Evolutionary conservation across 2,797 vertebrate species (phyloP), one percentile per base, ranked within the genome.

Genomic region (Cephalopachus bancanus): DNA sequence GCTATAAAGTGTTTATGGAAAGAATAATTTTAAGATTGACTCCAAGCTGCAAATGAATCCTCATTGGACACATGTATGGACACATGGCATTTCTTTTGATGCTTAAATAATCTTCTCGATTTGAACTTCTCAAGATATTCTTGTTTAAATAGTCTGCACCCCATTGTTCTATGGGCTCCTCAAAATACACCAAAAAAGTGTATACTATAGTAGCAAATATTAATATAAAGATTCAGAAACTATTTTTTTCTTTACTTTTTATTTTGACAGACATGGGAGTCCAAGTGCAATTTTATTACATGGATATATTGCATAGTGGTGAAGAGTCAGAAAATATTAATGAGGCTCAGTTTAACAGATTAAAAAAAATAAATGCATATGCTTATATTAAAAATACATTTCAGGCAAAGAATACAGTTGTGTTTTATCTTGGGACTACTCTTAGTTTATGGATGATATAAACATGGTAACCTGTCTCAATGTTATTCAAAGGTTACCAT

Each of bases 201-300:
- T 3, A 59, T 24, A 81, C 33, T 93, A 78, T 84, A n/a, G 51
- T 92, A 92, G 85, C 30, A 94, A 95, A 92, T 37, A 67, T 49
- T 84, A 81, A 62, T 60, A 3, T 83, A 15, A 93, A 86, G 33
- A 91, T 62, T 83, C 33, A 92, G n/a, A 75, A 91, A 44, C 16
- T 91, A 24, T 83, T 92, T 53, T 59, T 5, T 44, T 15, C 26
- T 12, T 8, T 51, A 37, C 93, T 80, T 71, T 37, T 20, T 44
- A 44, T 44, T 44, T 44, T 44, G 44, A 44, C 44, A 44, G 44
- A 44, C 44, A 44, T 44, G 44, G 44, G 44, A 44, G 44, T 44
- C 44, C 44, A 44, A 44, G 44, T 44, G 17, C 33, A 81, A 16
- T 14, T 53, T 59, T 5, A 37, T 37, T 37, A 37, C 37, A 37